phyloP scores from a whole-genome alignment of 2,113 vertebrate species.

The Todiramphus chloris region DNA sequence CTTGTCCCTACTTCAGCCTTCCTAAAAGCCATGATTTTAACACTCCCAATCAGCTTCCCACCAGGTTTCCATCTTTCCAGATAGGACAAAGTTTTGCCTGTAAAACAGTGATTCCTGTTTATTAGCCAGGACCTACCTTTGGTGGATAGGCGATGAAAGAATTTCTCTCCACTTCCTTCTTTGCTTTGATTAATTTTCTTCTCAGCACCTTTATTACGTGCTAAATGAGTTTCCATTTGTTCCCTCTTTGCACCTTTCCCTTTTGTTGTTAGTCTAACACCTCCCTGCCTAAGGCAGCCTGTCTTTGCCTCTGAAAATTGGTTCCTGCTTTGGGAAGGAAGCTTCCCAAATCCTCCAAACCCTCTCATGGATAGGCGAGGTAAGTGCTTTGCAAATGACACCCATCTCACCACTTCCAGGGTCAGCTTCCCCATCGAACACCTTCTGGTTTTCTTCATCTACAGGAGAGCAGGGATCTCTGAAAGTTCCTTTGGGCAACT shows the following conservation, averaged over 20 bases:
- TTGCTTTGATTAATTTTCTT: constrained; percentile 57
- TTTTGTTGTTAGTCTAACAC: constrained; percentile 66
- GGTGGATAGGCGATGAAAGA: constrained; percentile 4
- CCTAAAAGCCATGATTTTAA: constrained; percentile 13
- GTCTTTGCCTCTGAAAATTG: constrained; percentile 15
- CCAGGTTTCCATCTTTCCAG: neutral
- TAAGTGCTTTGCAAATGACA: neutral
- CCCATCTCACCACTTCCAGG: neutral
- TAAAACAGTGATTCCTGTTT: neutral
- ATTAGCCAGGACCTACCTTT: neutral
- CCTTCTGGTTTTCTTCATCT: neutral
- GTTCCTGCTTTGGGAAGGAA: constrained; percentile 10
- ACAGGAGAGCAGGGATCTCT: neutral
- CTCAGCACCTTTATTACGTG: constrained; percentile 36
- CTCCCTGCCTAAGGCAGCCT: neutral
- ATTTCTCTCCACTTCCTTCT: constrained; percentile 31
- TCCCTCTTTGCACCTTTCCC: constrained; percentile 62
- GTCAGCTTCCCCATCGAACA: neutral
- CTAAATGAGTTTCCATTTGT: constrained; percentile 67
- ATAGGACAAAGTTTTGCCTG: neutral
- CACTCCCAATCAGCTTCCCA: neutral
- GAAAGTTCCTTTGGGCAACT: neutral
- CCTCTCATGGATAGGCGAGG: neutral
- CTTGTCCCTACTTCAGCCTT: neutral
- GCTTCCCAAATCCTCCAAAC: constrained; percentile 6